Base-by-base conservation (phyloP, 37 sponge, comb jelly and placozoan genomes). In the Aplysina aerophoba region DNA sequence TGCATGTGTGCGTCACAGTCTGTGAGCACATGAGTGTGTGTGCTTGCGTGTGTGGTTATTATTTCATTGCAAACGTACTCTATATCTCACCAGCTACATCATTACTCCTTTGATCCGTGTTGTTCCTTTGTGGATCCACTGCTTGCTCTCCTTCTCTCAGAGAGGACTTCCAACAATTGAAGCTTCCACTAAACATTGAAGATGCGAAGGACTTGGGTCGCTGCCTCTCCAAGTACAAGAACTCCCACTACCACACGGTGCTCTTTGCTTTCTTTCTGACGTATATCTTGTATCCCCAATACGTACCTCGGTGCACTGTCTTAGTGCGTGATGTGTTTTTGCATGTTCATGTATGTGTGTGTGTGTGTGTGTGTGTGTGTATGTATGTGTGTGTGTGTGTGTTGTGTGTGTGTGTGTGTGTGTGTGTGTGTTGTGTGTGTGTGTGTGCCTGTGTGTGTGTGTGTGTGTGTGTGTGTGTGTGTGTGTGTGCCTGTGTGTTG, bases 161-260 rank as follows among this genome's bases (percentile, higher is more conserved):
- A 55, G 85, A 90, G 27, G 94, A 90, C 59, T 6, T 55, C 20
- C 20, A 54, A 21, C 27, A 64, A 8, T 77, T 96, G 1, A 69
- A 78, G 33, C 79, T 92, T 1, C 97, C 97, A 24, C 41, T 83
- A 30, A 77, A 89, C 38, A 82, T 97, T 37, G 95, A 97, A 6
- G 92, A 87, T 80, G 98, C 95, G 27, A 94, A 97, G 77, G 91
- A 97, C 22, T 77, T 97, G n/a, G 98, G 95, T 25, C 44, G 87
- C 36, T 87, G 94, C 36, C 84, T 97, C 21, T 97, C 98, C 30
- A 92, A 90, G 35, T 94, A 95, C 85, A 93, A 89, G 58, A 88
- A 97, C 40, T 89, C 93, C 11, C 95, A 97, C 81, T 94, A 90
- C 81, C 85, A 36, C 72, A 88, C 92, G 35, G 98, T 97, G 0